Conservation (phyloP, 2,888 invertebrate species). For the Escarpia spicata region DNA sequence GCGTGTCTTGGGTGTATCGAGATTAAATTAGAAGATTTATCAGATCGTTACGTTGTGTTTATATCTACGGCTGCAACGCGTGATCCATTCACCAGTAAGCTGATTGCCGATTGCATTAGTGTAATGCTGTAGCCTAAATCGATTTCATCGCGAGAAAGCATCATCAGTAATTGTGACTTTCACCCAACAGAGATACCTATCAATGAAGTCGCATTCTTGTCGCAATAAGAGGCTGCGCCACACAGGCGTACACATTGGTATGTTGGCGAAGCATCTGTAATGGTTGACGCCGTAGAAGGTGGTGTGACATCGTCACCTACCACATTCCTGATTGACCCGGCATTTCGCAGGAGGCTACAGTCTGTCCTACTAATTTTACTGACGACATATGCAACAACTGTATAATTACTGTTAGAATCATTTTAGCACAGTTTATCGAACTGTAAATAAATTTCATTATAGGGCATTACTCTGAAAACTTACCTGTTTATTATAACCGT, state of each 20-base stretch:
- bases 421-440: too few relatives aligned
- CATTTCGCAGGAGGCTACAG: not conserved
- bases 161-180: slow-evolving; percentile 13
- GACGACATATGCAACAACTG: not conserved
- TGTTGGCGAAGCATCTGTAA: not conserved
- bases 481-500: too few relatives aligned
- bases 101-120: slow-evolving; percentile 4
- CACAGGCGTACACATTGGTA: not conserved
- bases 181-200: not conserved
- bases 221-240: not conserved
- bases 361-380: not conserved
- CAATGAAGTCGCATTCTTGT: not conserved
- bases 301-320: not conserved
- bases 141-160: not conserved
- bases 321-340: not conserved
- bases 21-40: not conserved
- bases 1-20: not conserved
- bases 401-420: too few relatives aligned
- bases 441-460: too few relatives aligned
- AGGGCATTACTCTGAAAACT: too few relatives aligned
- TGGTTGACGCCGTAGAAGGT: not conserved
- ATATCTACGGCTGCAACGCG: not conserved
- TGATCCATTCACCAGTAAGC: not conserved
- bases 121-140: not conserved
- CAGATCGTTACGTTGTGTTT: not conserved